Percentiles rank a stretch among this genome's conserved stretches.
phyloP scores from a whole-genome alignment of 2,113 vertebrate genomes.

The Camarhynchus parvulus region DNA sequence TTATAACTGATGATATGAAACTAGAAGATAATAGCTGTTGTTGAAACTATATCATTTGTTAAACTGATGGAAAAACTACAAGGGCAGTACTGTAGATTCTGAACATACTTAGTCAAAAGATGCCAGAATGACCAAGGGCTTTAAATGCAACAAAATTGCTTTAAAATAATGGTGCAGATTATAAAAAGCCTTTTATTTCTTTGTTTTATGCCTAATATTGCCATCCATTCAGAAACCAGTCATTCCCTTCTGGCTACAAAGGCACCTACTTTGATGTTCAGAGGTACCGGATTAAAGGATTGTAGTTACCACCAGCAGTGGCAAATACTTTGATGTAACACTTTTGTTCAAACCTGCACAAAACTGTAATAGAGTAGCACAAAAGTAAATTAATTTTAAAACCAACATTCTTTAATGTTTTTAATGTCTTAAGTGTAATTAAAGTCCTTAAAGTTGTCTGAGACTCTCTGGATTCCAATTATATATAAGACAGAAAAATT shows the following conservation, averaged over 20 bases:
- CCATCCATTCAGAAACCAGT: not conserved
- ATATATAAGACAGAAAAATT: not conserved
- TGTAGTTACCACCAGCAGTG: not conserved
- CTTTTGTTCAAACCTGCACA: not conserved
- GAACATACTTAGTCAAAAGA: not conserved
- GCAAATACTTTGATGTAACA: fast-evolving
- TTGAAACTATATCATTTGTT: not conserved
- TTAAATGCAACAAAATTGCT: not conserved
- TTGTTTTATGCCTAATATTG: not conserved
- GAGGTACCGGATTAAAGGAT: not conserved
- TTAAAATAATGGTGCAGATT: not conserved
- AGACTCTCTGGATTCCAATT: not conserved
- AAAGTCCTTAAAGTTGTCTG: not conserved
- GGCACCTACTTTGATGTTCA: not conserved
- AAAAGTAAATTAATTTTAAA: not conserved
- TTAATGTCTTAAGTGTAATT: not conserved
- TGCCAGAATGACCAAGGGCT: not conserved
- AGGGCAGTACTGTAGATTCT: not conserved
- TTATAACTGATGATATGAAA: not conserved
- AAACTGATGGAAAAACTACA: not conserved
- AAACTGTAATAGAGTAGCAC: not conserved
- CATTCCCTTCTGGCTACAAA: not conserved
- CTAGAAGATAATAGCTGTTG: not conserved
- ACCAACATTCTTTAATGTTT: not conserved
- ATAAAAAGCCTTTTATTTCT: not conserved